Base-by-base conservation (phyloP, 1,140 invertebrate species). In the Bombyx mori region DNA sequence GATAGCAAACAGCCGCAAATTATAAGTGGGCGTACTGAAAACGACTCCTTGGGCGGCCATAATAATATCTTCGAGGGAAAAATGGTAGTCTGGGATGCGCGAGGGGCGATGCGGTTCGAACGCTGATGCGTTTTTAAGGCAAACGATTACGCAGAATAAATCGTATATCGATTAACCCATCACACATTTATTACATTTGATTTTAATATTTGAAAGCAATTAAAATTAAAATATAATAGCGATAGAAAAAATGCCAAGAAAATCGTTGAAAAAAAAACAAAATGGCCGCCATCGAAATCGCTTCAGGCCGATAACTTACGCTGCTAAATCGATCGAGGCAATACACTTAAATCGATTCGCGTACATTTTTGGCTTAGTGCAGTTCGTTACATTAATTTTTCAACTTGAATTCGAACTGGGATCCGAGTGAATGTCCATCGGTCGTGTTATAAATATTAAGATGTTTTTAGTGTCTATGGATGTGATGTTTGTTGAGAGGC, bases 31-130 rank as follows among this genome's bases (percentile, higher is more conserved):
- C 63, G 69, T 63, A 60, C 58, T 50, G 67, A 52, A 66, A 77
- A 79, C 70, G 69, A 63, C 74, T 77, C 77, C 79, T 76, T 63
- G 54, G 79, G 73, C 76, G 73, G 68, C 61, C 73, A 69, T 82
- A 77, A 77, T 78, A 68, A 77, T 75, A 82, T 82, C 77, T 74
- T 69, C 58, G 61, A 62, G 58, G 58, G 71, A 82, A 80, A 80
- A 79, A 77, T 75, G 71, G 67, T 54, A 63, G 55, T 35, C 26
- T 35, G 26, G 66, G 62, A 65, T 61, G 65, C 67, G 64, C 62
- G 70, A 58, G 57, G 22, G 22, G 47, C 42, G 49, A 51, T 35
- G 26, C 26, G 26, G 2, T 35, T 35, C 1, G 2, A 35, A 35
- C 26, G 4, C 4, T 35, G 26, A 35, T 3, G 2, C 26, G 4